Conservation (phyloP, 2,888 invertebrate genomes). For the Matsumyia berberina region DNA sequence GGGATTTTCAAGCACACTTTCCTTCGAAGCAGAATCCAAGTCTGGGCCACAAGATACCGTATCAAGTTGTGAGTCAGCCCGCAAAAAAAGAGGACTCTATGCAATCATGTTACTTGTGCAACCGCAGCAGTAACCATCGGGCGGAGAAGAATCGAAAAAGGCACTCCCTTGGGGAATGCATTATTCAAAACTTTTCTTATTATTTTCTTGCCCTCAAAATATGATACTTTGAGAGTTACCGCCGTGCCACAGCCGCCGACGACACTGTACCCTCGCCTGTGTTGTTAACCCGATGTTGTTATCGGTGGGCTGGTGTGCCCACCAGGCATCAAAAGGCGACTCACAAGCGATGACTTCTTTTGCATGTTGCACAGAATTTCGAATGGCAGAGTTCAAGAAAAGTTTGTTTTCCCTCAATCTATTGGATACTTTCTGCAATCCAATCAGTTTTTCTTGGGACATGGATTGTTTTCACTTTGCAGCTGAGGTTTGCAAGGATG, state of each 20-base stretch:
- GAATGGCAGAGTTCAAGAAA: conserved; percentile 32
- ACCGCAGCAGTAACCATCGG: conserved; percentile 28
- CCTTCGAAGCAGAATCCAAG: conserved; percentile 18
- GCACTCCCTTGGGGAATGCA: conserved; percentile 72
- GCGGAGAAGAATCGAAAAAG: conserved; percentile 58
- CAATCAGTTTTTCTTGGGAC: conserved; percentile 34
- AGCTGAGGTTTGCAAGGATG: conserved; percentile 32
- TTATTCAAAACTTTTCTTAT: conserved; percentile 76
- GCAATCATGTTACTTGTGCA: conserved; percentile 51
- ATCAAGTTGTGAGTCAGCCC: conserved; percentile 14
- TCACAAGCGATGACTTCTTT: conserved; percentile 36
- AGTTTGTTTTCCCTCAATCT: conserved; percentile 5
- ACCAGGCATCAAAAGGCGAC: conserved; percentile 20
- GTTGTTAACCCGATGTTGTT: conserved; percentile 9
- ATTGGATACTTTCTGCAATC: conserved; percentile 32
- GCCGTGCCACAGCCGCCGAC: conserved; percentile 11
- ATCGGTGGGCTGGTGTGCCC: conserved; percentile 5
- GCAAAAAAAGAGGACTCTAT: conserved; percentile 33
- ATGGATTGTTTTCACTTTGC: conserved; percentile 17
- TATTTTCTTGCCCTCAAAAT: conserved; percentile 62
- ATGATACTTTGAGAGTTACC: conserved; percentile 38
- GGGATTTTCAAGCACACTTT: conserved; percentile 31
- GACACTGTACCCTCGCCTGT: neutral
- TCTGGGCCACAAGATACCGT: conserved; percentile 31
- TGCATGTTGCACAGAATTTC: conserved; percentile 60